A percentile compares a stretch with the other conserved stretches of the same genome.
Conservation (phyloP, 2,888 invertebrate species). For the Thyatira batis region DNA sequence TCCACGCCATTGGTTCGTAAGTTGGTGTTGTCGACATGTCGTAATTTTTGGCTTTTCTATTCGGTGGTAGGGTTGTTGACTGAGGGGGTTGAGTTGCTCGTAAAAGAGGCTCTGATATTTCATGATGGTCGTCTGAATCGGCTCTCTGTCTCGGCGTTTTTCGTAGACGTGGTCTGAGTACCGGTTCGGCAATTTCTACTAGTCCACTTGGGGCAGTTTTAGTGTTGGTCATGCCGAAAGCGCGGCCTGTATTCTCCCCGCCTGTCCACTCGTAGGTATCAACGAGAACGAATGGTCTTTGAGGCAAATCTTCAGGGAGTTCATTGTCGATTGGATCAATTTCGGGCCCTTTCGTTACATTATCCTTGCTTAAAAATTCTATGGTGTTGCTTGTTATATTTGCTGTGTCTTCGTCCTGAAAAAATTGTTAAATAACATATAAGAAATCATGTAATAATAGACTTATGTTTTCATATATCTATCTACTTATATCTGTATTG, state of each 20-base stretch:
- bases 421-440: slow-evolving; percentile 4
- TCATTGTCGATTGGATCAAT: slow-evolving; percentile 70
- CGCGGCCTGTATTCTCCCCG: slow-evolving; percentile 80
- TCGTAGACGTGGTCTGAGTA: slow-evolving; percentile 84
- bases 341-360: slow-evolving; percentile 48
- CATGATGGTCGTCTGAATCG: slow-evolving; percentile 76
- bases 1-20: slow-evolving; percentile 57
- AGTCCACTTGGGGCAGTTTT: slow-evolving; percentile 68
- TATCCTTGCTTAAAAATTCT: slow-evolving; percentile 41
- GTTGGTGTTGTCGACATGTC: slow-evolving; percentile 67
- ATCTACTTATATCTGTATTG: no score
- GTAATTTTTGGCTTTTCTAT: slow-evolving; percentile 73
- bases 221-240: slow-evolving; percentile 83
- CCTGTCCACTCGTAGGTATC: slow-evolving; percentile 80
- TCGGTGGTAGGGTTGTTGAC: slow-evolving; percentile 50
- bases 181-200: slow-evolving; percentile 88
- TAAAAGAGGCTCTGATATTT: slow-evolving; percentile 86
- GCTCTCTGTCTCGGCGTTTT: slow-evolving; percentile 78
- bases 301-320: slow-evolving; percentile 65
- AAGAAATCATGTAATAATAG: background rate
- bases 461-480: background rate
- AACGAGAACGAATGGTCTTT: slow-evolving; percentile 61
- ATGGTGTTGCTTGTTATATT: slow-evolving; percentile 43
- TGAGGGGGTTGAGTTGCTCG: slow-evolving; percentile 71
- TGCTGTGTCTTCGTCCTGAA: slow-evolving; percentile 51